Evolutionary conservation across 2,113 vertebrate genomes (phyloP).

Genomic region (Brachyistius frenatus): DNA sequence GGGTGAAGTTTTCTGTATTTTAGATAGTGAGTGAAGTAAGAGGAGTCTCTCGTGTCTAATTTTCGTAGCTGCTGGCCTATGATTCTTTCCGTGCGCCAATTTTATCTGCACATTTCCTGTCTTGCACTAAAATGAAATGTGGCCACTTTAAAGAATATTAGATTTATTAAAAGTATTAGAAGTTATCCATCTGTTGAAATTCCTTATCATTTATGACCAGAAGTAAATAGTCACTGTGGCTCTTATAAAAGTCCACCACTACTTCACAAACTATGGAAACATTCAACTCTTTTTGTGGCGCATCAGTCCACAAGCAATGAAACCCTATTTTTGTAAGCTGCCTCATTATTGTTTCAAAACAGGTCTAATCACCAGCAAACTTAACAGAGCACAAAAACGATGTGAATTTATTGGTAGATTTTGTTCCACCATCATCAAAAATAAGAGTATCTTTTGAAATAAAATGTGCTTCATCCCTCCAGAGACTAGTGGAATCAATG

Average conservation of each 20-base stretch:
- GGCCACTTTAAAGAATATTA: neutral
- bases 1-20: no score
- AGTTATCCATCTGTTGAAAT: neutral
- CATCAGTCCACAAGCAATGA: constrained; percentile 5
- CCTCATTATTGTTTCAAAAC: constrained; percentile 15
- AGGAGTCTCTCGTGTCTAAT: no score
- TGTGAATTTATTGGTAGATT: neutral
- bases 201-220: neutral
- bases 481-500: neutral
- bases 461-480: constrained; percentile 1
- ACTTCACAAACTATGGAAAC: neutral
- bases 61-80: no score
- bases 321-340: neutral
- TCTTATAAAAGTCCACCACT: neutral
- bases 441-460: neutral
- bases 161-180: no score
- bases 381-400: neutral
- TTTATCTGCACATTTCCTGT: neutral
- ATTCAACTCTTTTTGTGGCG: neutral
- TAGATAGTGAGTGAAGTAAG: no score
- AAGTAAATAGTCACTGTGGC: neutral
- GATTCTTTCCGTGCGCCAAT: no score
- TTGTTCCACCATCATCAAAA: neutral
- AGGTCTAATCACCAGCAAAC: neutral
- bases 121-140: neutral